Base-by-base conservation (phyloP, 2,113 vertebrate species). In the Chaetorhynchus papuensis region DNA sequence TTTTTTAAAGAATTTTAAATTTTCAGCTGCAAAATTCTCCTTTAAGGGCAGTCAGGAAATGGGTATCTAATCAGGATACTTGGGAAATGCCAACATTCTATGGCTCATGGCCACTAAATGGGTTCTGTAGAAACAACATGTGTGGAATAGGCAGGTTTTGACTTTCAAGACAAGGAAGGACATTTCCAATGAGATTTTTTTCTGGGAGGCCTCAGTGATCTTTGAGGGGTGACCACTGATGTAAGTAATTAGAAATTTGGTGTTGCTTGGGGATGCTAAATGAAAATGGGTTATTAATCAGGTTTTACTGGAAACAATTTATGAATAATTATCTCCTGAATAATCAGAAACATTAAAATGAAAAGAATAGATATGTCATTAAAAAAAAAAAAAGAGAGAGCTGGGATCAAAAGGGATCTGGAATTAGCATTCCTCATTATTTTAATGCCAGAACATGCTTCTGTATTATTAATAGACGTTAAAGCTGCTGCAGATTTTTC, bases 361-460 rank as follows among this genome's bases (percentile, higher is more conserved):
- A 90, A 80, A 91, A 92, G 19, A 91, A 91, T 49, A 84, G 83
- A 64, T 71, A 49, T 81, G 60, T 53, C 63, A 90, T 74, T 72
- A 30, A 15, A 33, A 33, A 82, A 47, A 74, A 30, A 53, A 31
- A 41, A 3, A 31, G 9, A 74, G 22, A 22, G 57, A 91, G 21
- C 59, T 52, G 57, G 77, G 87, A 93, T 95, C 92, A 91, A 93
- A 96, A 94, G 31, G 72, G 83, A 89, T 81, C 56, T 76, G 83
- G 77, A 87, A 86, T 72, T 93, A 85, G 52, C 60, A 54, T 89
- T 91, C 87, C 85, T 96, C 87, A 44, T 96, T 94, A 80, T 96
- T 79, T 92, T 92, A 96, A 95, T 87, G 93, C 85, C 77, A 95
- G 94, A 92, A 83, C 49, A 72, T 94, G 69, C 61, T 93, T 70